Evolutionary conservation across 2,797 vertebrate species (phyloP).

Genomic region (Acipenser ruthenus): DNA sequence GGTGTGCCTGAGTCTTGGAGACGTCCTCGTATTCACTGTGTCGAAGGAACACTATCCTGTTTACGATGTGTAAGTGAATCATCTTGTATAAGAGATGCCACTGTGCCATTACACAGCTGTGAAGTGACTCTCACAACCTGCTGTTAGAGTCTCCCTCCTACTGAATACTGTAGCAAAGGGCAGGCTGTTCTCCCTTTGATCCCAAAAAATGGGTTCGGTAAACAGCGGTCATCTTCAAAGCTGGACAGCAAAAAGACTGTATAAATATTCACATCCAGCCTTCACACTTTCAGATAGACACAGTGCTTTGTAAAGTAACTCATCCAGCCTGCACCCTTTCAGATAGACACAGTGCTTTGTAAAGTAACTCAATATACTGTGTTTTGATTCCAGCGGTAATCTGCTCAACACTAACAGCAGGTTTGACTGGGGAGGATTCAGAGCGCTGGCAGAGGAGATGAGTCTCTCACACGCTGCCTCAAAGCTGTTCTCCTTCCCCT

Average conservation of each 20-base stretch:
- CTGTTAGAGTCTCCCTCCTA: no score
- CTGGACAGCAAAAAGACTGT: no score
- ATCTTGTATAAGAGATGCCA: background rate
- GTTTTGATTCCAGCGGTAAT: conserved; percentile 56
- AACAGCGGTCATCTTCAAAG: no score
- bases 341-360: no score
- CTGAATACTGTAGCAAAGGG: no score
- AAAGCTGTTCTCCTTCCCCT: conserved; percentile 60
- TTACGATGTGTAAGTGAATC: conserved; percentile 73
- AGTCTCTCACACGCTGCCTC: conserved; percentile 39
- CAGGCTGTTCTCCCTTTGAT: no score
- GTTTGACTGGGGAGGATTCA: conserved; percentile 83
- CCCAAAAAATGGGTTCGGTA: no score
- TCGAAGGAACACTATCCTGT: conserved; percentile 64
- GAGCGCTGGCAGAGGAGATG: conserved; percentile 59
- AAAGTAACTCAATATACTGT: background rate
- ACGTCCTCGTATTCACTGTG: conserved; percentile 64
- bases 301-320: no score
- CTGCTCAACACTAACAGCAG: conserved; percentile 72
- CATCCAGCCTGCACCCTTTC: no score
- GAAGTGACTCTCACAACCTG: background rate
- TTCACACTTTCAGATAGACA: no score
- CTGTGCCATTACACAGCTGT: background rate
- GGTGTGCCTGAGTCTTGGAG: conserved; percentile 54
- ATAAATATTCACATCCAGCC: no score